Percentiles rank a stretch among this genome's conserved stretches.
These are phyloP conservation scores for Trachelus troglodyta DNA, from an alignment of 2,888 invertebrate species.

Conservation along the genomic window DNA sequence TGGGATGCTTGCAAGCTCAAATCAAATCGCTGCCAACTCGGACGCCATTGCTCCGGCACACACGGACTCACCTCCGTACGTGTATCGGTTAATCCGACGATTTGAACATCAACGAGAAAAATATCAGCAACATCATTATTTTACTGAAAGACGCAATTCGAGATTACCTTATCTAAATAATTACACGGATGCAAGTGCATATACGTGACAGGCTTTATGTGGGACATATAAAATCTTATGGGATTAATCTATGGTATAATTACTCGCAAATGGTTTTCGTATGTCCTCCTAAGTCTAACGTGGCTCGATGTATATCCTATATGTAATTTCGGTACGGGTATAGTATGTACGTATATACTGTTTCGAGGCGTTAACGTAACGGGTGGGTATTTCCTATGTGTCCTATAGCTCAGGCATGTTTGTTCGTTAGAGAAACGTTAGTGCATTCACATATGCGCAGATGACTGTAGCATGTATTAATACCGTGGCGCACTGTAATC, in stretches of 20 bases:
- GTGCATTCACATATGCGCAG: neutral
- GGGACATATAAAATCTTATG: neutral
- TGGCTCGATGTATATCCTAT: too few relatives aligned
- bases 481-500: neutral
- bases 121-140: neutral
- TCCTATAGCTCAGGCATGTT: neutral
- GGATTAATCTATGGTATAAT: neutral
- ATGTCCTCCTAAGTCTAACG: neutral
- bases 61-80: neutral
- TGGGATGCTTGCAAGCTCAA: constrained; percentile 7
- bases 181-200: neutral
- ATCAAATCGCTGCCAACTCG: constrained; percentile 5
- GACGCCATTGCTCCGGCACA: neutral
- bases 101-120: neutral
- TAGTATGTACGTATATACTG: neutral
- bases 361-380: neutral
- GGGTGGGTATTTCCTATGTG: neutral
- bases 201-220: neutral
- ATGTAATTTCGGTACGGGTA: neutral
- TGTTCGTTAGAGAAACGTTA: neutral
- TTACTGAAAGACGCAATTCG: neutral
- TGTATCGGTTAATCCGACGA: neutral
- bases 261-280: neutral
- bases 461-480: neutral
- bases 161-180: neutral